A percentile compares a stretch with the other conserved stretches of the same genome.
These are phyloP conservation scores for Melierax canorus DNA, from an alignment of 2,113 vertebrate genomes.

Conservation along the genomic window DNA sequence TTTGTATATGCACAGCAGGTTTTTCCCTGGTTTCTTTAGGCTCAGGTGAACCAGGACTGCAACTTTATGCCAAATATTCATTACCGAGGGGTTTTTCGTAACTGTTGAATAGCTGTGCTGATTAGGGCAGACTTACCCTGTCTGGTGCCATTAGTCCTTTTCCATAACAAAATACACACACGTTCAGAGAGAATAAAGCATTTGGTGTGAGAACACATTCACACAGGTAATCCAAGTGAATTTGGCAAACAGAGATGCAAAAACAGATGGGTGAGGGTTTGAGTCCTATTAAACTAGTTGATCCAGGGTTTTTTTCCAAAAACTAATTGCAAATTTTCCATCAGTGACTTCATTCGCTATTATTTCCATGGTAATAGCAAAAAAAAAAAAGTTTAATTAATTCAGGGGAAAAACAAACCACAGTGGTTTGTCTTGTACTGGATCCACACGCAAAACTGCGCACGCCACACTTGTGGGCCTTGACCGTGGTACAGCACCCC, in stretches of 20 bases:
- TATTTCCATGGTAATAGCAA: neutral
- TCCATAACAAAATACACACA: neutral
- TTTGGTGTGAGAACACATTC: neutral
- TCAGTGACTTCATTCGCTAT: neutral
- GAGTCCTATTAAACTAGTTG: neutral
- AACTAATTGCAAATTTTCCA: conserved; percentile 11
- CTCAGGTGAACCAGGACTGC: conserved; percentile 29
- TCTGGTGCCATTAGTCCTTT: conserved; percentile 32
- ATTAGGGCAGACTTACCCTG: conserved; percentile 24
- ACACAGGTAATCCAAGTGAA: conserved; percentile 16
- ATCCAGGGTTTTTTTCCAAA: neutral
- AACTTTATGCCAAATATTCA: conserved; percentile 33
- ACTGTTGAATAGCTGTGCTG: conserved; percentile 38
- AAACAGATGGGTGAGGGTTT: neutral
- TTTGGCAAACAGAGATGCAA: neutral
- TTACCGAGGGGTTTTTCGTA: neutral
- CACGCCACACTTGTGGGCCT: rapidly evolving
- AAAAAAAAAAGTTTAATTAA: neutral
- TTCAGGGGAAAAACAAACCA: neutral
- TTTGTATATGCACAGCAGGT: neutral
- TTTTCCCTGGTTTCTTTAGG: neutral
- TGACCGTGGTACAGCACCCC: neutral
- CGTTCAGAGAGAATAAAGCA: neutral
- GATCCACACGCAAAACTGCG: neutral
- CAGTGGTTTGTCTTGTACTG: neutral